Percentiles rank a stretch among this genome's conserved stretches.
These are phyloP conservation scores for Drosophila affinis DNA, from an alignment of 2,888 invertebrate genomes.

Conservation along the genomic window DNA sequence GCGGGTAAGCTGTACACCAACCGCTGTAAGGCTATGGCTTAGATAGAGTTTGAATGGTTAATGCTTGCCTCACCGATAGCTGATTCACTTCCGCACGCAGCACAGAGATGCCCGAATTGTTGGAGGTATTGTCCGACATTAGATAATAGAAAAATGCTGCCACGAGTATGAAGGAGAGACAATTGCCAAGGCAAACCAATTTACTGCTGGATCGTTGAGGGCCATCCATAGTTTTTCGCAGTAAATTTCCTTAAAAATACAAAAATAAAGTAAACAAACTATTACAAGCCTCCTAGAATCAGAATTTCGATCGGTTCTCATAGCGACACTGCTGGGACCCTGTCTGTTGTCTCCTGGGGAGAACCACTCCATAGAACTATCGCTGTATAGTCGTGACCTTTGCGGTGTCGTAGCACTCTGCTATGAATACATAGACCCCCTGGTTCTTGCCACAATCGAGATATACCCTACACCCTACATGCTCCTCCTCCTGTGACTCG, in stretches of 20 bases:
- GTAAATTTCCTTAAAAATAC: background rate
- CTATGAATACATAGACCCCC: too few relatives aligned
- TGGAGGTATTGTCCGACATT: constrained; percentile 40
- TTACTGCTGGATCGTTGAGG: background rate
- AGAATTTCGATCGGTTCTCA: too few relatives aligned
- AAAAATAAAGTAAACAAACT: too few relatives aligned
- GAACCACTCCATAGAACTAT: too few relatives aligned
- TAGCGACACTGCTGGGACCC: too few relatives aligned
- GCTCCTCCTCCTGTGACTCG: too few relatives aligned
- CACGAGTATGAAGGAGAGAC: constrained; percentile 49
- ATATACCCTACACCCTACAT: too few relatives aligned
- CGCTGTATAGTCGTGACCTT: too few relatives aligned
- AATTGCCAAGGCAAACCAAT: constrained; percentile 27
- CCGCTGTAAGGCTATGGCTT: constrained; percentile 4
- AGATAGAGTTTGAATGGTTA: accelerated
- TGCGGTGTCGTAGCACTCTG: too few relatives aligned
- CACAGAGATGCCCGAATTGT: constrained; percentile 4
- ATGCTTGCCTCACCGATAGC: constrained; percentile 41
- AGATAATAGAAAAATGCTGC: constrained; percentile 48
- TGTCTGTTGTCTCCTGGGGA: too few relatives aligned
- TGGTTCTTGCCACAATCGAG: too few relatives aligned
- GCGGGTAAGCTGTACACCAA: background rate
- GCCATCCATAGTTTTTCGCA: constrained; percentile 35
- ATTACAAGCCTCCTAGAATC: too few relatives aligned
- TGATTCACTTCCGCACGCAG: constrained; percentile 46